phyloP scores from a whole-genome alignment of 2,888 invertebrate genomes.

The Oasisia sp. region DNA sequence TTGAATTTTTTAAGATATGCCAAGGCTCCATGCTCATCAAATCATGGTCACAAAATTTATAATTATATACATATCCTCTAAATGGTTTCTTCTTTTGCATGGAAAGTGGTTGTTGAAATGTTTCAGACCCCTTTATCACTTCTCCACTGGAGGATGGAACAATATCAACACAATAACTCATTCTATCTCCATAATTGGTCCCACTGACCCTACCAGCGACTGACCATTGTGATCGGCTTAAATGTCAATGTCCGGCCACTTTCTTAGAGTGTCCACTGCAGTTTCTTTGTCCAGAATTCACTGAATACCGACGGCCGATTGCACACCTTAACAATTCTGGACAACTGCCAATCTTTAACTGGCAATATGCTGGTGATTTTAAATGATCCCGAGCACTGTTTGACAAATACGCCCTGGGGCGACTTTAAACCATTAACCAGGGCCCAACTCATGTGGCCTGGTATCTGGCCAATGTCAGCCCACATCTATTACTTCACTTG shows the following conservation, averaged over 20 bases:
- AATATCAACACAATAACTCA: no score
- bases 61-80: no score
- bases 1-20: no score
- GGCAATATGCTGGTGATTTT: slow-evolving; percentile 1
- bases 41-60: no score
- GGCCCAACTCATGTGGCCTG: not conserved
- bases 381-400: not conserved
- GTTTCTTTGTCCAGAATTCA: not conserved
- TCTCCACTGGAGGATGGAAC: no score
- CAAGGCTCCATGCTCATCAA: no score
- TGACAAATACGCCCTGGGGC: not conserved
- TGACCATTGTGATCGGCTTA: not conserved
- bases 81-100: no score
- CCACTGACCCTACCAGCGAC: not conserved
- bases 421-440: not conserved
- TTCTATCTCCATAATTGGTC: not conserved
- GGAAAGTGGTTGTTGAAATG: no score
- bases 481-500: not conserved
- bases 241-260: not conserved
- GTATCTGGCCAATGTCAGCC: not conserved
- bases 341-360: not conserved
- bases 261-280: not conserved
- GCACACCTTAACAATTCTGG: slow-evolving; percentile 9
- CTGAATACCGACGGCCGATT: not conserved
- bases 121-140: no score